Evolutionary conservation across 2,797 vertebrate genomes (phyloP).

Genomic region (Microctenopoma stevenorrisi): DNA sequence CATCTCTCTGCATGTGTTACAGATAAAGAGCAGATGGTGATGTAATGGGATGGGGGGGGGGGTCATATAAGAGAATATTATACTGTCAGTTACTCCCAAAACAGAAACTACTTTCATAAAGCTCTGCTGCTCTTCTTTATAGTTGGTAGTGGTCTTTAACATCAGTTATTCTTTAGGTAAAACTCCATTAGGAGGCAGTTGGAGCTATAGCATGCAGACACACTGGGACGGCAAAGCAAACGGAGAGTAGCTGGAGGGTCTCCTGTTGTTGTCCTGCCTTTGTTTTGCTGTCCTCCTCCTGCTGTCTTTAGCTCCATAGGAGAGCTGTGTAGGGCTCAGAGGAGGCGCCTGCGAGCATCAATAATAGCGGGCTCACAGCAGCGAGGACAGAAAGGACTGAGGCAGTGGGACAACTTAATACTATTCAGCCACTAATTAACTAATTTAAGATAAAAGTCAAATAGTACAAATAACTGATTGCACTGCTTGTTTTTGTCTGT

Average conservation of each 20-base stretch:
- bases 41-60: no score
- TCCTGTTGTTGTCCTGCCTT: conserved; percentile 59
- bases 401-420: conserved; percentile 70
- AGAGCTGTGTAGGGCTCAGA: conserved; percentile 51
- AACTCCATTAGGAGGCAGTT: conserved; percentile 19
- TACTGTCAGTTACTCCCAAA: no score
- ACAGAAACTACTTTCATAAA: no score
- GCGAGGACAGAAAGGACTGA: conserved; percentile 36
- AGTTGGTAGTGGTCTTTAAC: no score
- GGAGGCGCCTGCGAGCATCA: conserved; percentile 64
- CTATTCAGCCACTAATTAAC: conserved; percentile 76
- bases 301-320: conserved; percentile 60
- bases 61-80: not conserved
- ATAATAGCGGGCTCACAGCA: conserved; percentile 67
- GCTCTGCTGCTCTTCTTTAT: no score
- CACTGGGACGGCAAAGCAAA: conserved; percentile 44
- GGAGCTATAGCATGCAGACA: conserved; percentile 42
- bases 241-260: conserved; percentile 38
- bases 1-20: conserved; percentile 3
- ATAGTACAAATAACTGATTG: conserved; percentile 62
- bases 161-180: no score
- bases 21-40: not conserved
- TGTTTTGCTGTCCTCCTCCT: conserved; percentile 69
- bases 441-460: conserved; percentile 71
- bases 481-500: conserved; percentile 52